Conservation (phyloP, 2,888 invertebrate genomes). For the Tetranychus truncatus region DNA sequence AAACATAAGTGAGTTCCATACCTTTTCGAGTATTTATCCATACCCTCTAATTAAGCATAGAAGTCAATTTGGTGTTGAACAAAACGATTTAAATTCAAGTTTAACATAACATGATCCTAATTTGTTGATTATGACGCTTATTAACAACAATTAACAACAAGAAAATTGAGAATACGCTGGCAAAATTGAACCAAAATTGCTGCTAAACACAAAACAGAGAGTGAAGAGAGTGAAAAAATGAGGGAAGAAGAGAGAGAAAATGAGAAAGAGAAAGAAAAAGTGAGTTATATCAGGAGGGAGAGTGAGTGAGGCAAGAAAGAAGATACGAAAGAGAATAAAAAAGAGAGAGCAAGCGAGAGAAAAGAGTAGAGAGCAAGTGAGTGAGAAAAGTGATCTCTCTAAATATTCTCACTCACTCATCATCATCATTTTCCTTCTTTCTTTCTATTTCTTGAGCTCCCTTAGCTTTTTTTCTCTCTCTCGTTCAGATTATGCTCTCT, state of each 20-base stretch:
- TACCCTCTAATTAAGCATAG: not conserved
- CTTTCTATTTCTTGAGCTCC: not conserved
- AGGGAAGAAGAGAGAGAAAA: not conserved
- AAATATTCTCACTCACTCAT: not conserved
- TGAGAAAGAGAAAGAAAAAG: not conserved
- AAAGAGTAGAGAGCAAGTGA: not conserved
- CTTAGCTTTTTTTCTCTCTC: conserved; percentile 1
- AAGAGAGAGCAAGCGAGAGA: not conserved
- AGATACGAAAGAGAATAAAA: not conserved
- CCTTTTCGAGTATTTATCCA: conserved; percentile 1
- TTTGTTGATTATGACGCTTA: too few species aligned
- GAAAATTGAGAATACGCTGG: not conserved
- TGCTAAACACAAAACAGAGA: not conserved
- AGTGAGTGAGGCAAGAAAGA: not conserved
- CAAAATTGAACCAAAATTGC: not conserved
- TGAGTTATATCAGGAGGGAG: not conserved
- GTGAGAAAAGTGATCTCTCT: not conserved
- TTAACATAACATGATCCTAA: not conserved
- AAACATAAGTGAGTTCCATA: not conserved
- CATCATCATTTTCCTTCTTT: not conserved
- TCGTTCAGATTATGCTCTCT: not conserved
- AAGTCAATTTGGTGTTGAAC: not conserved
- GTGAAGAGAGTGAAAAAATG: not conserved
- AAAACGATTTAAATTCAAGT: not conserved
- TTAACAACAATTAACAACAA: not conserved